These are phyloP conservation scores for Alca torda DNA, from an alignment of 2,797 vertebrate genomes.

Conservation along the genomic window DNA sequence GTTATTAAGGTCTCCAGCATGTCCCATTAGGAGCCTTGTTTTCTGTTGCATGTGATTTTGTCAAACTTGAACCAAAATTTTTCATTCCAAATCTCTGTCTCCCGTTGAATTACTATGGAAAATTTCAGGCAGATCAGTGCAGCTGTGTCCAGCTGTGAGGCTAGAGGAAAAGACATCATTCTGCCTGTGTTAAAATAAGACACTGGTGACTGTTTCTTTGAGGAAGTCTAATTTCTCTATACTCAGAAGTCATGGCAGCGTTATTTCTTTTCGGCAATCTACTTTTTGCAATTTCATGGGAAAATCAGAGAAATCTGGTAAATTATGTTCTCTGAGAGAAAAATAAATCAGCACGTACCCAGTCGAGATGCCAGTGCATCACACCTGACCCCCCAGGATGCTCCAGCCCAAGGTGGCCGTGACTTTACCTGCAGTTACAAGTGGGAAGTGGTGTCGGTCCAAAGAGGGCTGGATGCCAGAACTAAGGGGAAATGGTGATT, in stretches of 20 bases:
- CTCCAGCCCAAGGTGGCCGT: not conserved
- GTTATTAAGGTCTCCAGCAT: not conserved
- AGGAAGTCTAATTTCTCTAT: not conserved
- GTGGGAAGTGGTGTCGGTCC: not conserved
- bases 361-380: not conserved
- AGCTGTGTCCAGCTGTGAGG: not conserved
- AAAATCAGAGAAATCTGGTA: not conserved
- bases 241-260: rapidly evolving
- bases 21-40: slow-evolving; percentile 1
- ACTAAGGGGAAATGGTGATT: not conserved
- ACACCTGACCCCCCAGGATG: rapidly evolving
- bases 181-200: not conserved
- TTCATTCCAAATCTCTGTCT: not conserved
- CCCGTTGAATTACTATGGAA: not conserved
- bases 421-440: not conserved
- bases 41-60: slow-evolving; percentile 14
- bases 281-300: not conserved
- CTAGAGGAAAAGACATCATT: not conserved
- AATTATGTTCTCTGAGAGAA: not conserved
- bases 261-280: not conserved
- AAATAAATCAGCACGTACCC: not conserved
- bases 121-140: not conserved
- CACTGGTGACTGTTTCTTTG: not conserved
- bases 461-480: not conserved
- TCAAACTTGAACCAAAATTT: not conserved